phyloP scores from a whole-genome alignment of 2,113 vertebrate genomes.

The Castor canadensis region DNA sequence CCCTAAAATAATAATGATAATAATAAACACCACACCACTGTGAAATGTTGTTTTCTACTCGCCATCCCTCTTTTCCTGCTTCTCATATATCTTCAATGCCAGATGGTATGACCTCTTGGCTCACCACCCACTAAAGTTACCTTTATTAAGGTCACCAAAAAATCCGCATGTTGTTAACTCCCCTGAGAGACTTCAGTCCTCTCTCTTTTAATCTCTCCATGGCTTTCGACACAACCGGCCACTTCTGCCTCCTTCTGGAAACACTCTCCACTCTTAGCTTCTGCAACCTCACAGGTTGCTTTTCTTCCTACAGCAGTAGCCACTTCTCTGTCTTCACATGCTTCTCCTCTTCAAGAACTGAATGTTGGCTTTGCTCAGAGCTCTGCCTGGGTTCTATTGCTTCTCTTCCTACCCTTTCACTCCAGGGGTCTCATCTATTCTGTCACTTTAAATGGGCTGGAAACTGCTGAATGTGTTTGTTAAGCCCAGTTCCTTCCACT shows the following conservation, averaged over 20 bases:
- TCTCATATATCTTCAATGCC: neutral
- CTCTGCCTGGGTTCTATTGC: neutral
- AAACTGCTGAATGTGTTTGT: constrained; percentile 31
- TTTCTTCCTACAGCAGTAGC: neutral
- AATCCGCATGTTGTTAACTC: constrained; percentile 34
- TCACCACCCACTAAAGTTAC: neutral
- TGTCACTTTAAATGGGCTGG: constrained; percentile 15
- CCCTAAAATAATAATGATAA: neutral
- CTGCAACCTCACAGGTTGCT: neutral
- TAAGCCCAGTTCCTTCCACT: neutral
- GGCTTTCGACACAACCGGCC: constrained; percentile 41
- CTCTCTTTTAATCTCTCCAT: constrained; percentile 25
- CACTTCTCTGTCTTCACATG: neutral
- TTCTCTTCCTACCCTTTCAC: neutral
- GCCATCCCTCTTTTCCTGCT: neutral
- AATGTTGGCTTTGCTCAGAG: neutral
- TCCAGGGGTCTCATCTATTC: neutral
- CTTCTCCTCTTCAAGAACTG: neutral
- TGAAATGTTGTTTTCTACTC: neutral
- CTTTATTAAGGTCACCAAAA: constrained; percentile 29
- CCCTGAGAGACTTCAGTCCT: neutral
- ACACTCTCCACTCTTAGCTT: neutral
- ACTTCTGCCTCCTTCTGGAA: constrained; percentile 33
- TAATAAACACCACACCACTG: neutral
- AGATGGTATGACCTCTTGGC: neutral